Conservation (phyloP, 2,113 vertebrate genomes). For the Phylloscopus trochiloides region DNA sequence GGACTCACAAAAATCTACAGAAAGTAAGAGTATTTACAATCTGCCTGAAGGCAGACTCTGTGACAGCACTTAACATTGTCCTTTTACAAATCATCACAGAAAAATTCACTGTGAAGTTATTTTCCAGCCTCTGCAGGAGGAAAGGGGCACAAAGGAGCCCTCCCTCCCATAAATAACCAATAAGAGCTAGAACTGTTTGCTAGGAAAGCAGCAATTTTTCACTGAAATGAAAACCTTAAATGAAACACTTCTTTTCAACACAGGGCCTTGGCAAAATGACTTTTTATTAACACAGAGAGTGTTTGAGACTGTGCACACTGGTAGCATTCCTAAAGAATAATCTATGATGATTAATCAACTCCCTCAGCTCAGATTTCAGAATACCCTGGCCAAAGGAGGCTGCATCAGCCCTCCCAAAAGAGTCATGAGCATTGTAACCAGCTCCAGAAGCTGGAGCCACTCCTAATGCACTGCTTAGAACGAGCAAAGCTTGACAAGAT, state of each 20-base stretch:
- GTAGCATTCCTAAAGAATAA: not conserved
- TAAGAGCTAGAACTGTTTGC: not conserved
- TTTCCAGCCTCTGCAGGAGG: not conserved
- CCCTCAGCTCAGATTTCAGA: not conserved
- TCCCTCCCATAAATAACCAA: not conserved
- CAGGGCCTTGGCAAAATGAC: not conserved
- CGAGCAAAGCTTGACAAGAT: not conserved
- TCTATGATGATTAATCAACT: not conserved
- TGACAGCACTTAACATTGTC: not conserved
- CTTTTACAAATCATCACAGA: not conserved
- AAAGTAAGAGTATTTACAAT: not conserved
- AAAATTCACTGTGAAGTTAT: not conserved
- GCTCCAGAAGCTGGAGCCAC: not conserved
- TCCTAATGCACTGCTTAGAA: not conserved
- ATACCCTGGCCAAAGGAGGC: not conserved
- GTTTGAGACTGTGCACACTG: not conserved
- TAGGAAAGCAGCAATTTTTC: not conserved
- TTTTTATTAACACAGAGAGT: not conserved
- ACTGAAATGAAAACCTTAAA: not conserved
- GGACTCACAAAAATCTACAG: not conserved
- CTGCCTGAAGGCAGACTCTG: not conserved
- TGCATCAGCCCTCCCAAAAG: rapidly evolving
- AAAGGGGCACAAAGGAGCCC: not conserved
- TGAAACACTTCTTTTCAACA: not conserved
- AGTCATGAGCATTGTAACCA: rapidly evolving